Conservation (phyloP, 1,140 invertebrate genomes). For the Lutraria rhynchaena region DNA sequence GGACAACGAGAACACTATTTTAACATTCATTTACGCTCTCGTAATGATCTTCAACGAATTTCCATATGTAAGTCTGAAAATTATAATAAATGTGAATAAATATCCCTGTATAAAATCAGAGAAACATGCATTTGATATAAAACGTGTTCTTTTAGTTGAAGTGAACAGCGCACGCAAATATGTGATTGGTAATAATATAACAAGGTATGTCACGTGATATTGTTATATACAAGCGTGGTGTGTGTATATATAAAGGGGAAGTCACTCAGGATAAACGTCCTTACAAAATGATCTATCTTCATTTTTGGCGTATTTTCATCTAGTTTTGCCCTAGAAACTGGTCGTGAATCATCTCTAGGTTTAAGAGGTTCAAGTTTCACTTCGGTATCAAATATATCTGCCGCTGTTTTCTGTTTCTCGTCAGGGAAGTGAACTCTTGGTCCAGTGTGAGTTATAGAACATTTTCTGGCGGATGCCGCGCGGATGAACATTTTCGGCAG, state of each 20-base stretch:
- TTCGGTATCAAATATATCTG: constrained; percentile 5
- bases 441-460: constrained; percentile 6
- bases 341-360: not conserved
- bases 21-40: too few relatives aligned
- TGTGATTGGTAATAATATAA: too few relatives aligned
- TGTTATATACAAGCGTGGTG: not conserved
- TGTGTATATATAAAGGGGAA: not conserved
- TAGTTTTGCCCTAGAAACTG: constrained; percentile 38
- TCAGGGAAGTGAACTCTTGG: constrained; percentile 21
- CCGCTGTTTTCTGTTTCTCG: constrained; percentile 19
- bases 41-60: not conserved
- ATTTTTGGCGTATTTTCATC: constrained; percentile 47
- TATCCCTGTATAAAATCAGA: too few relatives aligned
- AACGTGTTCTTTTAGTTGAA: not conserved
- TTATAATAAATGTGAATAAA: too few relatives aligned
- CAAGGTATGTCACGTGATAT: too few relatives aligned
- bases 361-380: constrained; percentile 19
- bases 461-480: constrained; percentile 23
- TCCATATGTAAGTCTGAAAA: constrained; percentile 46
- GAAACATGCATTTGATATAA: not conserved
- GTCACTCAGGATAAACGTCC: not conserved
- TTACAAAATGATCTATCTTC: constrained; percentile 51
- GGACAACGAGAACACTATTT: too few relatives aligned
- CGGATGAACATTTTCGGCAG: constrained; percentile 41
- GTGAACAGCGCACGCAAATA: too few relatives aligned